Base-by-base conservation (phyloP, 2,888 invertebrate genomes). In the Palloptera scutellata region DNA sequence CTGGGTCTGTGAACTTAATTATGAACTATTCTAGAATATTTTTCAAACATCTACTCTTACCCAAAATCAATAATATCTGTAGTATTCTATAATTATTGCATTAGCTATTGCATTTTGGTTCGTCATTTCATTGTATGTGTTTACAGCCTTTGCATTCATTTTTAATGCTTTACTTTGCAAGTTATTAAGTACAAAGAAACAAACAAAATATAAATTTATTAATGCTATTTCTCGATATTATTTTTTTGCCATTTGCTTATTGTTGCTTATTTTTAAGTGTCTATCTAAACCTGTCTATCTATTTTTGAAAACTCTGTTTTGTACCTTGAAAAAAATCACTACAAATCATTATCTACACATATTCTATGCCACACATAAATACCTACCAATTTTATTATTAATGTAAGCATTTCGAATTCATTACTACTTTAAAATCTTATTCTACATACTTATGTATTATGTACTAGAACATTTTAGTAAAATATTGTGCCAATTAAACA, bases 401-500 rank as follows among this genome's bases (percentile, higher is more conserved):
- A n/a, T n/a, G n/a, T n/a, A 30, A 30, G 30, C 30, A 30, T 30
- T 30, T 30, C 30, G 30, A 4, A 30, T 41, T 42, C 12, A 58
- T 58, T 30, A 41, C 13, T 58, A 58, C 4, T n/a, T 1, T 30
- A 57, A n/a, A n/a, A 13, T 17, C 17, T 41, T 9, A 41, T 30
- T 30, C 30, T 30, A 30, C 6, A 6, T 30, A 30, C 6, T n/a
- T n/a, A n/a, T n/a, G n/a, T n/a, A n/a, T n/a, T n/a, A 12, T 45
- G 45, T 48, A 48, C 4, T 13, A 13, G 15, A n/a, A 48, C 13
- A 48, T 48, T n/a, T 48, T 48, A 48, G 15, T 4, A 48, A 48
- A 19, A 53, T 53, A 53, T 53, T 53, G 66, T 66, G 66, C 66
- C 66, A 66, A 66, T 66, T 66, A 55, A 61, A 61, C 55, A 66